These are phyloP conservation scores for Entomyzon cyanotis DNA, from an alignment of 2,113 vertebrate genomes.

Conservation along the genomic window DNA sequence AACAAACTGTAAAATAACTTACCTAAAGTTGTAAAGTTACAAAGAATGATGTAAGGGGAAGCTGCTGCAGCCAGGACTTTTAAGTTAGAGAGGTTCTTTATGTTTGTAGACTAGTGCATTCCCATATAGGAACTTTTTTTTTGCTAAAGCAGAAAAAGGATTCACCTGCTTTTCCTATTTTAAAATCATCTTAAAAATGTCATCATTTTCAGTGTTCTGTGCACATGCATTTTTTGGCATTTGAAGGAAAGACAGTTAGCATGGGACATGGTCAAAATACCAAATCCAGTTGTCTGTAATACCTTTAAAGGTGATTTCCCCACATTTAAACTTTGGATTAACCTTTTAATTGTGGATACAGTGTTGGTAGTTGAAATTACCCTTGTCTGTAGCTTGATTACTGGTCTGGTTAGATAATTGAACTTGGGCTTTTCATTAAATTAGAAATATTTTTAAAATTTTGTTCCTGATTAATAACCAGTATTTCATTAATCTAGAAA, in stretches of 20 bases:
- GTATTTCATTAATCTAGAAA: not conserved
- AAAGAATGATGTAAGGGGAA: not conserved
- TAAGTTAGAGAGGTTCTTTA: not conserved
- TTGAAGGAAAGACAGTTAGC: not conserved
- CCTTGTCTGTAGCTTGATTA: not conserved
- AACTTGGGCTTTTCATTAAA: not conserved
- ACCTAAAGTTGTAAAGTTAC: not conserved
- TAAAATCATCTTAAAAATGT: not conserved
- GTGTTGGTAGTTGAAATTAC: not conserved
- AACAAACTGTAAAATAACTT: not conserved
- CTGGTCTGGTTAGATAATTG: not conserved
- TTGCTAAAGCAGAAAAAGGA: not conserved
- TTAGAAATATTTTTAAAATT: not conserved
- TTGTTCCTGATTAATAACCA: not conserved
- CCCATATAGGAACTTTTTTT: not conserved
- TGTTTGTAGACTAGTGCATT: not conserved
- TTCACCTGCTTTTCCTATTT: not conserved
- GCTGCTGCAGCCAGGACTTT: not conserved
- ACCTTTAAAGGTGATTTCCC: not conserved
- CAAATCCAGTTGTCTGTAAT: not conserved
- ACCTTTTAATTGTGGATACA: not conserved
- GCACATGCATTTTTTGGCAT: not conserved
- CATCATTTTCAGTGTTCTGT: not conserved
- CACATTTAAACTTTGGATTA: not conserved
- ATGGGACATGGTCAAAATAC: not conserved